Evolutionary conservation across 1,140 invertebrate genomes (phyloP).

Genomic region (Vanessa tameamea): DNA sequence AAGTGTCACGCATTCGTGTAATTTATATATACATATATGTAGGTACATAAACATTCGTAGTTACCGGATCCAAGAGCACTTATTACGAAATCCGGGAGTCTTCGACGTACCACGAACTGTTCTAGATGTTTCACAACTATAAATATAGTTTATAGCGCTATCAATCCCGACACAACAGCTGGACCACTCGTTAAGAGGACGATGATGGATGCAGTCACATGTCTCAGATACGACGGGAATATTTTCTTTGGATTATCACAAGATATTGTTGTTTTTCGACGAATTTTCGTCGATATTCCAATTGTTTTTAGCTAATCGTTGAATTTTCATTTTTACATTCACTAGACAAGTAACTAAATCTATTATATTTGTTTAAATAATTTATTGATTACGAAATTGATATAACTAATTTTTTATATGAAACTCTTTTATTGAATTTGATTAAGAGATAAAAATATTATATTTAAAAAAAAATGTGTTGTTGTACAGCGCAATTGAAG

Average conservation of each 20-base stretch:
- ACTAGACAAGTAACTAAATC: no score
- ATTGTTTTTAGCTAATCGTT: background rate
- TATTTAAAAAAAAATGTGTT: no score
- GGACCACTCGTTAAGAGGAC: constrained; percentile 67
- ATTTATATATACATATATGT: background rate
- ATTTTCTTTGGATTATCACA: constrained; percentile 44
- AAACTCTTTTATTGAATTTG: no score
- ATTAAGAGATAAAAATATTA: no score
- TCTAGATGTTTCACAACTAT: constrained; percentile 59
- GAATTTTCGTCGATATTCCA: constrained; percentile 12
- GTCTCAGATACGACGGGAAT: constrained; percentile 37
- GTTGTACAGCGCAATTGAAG: no score
- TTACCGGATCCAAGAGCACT: constrained; percentile 36
- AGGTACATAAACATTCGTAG: background rate
- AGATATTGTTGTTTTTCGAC: constrained; percentile 47
- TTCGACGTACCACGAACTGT: constrained; percentile 53
- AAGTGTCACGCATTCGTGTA: background rate
- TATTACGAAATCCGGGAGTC: constrained; percentile 35
- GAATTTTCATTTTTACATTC: background rate
- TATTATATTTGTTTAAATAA: no score
- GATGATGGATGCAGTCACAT: constrained; percentile 68
- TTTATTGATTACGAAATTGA: no score
- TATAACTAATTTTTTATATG: no score
- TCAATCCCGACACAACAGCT: constrained; percentile 70
- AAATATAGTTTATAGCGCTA: constrained; percentile 75